Percentiles rank a stretch among this genome's conserved stretches.
Evolutionary conservation across 1,140 invertebrate species (phyloP).

Genomic region (Glossosoma conforme): DNA sequence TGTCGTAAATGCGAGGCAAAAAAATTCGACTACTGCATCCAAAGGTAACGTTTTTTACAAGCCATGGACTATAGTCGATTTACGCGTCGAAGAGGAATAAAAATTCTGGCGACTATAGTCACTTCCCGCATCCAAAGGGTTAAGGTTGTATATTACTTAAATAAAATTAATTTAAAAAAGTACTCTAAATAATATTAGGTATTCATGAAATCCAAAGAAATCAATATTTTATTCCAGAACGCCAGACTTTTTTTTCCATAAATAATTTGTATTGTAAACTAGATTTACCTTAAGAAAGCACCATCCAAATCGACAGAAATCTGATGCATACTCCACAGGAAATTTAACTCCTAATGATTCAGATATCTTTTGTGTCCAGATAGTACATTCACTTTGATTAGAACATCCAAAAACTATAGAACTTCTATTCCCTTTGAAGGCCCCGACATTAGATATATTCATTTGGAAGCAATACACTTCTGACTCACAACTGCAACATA

Average conservation of each 20-base stretch:
- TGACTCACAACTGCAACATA: constrained; percentile 12
- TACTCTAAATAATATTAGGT: no score
- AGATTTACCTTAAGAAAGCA: constrained; percentile 19
- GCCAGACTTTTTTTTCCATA: no score
- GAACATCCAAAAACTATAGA: constrained; percentile 13
- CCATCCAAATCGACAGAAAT: constrained; percentile 21
- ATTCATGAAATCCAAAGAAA: constrained; percentile 51
- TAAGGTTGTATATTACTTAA: not conserved
- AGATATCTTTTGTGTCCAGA: constrained; percentile 11
- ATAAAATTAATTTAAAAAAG: no score
- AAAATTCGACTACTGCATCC: no score
- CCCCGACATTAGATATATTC: constrained; percentile 7
- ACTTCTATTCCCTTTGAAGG: constrained; percentile 5
- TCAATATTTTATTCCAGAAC: constrained; percentile 38
- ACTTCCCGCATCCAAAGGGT: no score
- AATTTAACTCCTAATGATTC: constrained; percentile 3
- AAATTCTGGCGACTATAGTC: no score
- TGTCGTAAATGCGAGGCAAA: no score
- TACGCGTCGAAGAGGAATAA: no score
- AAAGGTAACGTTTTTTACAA: no score
- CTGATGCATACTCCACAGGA: constrained; percentile 6
- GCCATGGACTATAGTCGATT: no score
- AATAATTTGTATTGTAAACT: no score
- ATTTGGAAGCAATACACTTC: constrained; percentile 20
- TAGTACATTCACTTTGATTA: constrained; percentile 12